phyloP scores from a whole-genome alignment of 2,113 vertebrate genomes.

The Alexandromys fortis region DNA sequence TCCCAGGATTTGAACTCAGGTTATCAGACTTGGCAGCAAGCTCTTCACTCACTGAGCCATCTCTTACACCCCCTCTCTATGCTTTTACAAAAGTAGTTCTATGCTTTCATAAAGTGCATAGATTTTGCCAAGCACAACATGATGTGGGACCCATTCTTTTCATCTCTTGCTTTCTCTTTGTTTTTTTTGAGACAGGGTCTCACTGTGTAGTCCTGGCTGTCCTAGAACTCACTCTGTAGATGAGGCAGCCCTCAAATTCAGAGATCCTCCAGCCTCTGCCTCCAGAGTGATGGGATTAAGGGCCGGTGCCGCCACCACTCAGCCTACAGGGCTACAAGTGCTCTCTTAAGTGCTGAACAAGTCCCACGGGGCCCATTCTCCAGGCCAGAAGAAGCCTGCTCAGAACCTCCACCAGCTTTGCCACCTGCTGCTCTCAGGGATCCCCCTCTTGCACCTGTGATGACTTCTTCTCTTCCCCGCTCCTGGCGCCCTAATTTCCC shows the following conservation, averaged over 20 bases:
- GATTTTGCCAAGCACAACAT: not conserved
- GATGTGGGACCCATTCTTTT: not conserved
- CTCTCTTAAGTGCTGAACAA: no score
- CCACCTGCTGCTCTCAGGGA: no score
- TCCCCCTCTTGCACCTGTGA: no score
- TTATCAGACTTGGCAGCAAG: not conserved
- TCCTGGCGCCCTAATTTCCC: no score
- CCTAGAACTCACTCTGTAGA: not conserved
- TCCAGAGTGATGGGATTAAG: no score
- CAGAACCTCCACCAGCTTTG: no score
- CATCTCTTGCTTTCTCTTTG: not conserved
- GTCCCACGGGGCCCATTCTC: no score
- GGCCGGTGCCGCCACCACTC: no score
- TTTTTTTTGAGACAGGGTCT: not conserved
- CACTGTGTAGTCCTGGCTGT: not conserved
- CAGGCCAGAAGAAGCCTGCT: no score
- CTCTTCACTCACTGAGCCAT: not conserved
- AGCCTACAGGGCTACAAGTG: no score
- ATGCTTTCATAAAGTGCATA: no score
- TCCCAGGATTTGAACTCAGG: not conserved
- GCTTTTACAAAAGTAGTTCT: not conserved
- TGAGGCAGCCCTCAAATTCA: not conserved
- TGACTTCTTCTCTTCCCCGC: no score
- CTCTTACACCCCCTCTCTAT: not conserved
- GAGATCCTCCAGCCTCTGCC: not conserved